Evolutionary conservation across 1,140 invertebrate genomes (phyloP).

Genomic region (Drosophila baimaii): DNA sequence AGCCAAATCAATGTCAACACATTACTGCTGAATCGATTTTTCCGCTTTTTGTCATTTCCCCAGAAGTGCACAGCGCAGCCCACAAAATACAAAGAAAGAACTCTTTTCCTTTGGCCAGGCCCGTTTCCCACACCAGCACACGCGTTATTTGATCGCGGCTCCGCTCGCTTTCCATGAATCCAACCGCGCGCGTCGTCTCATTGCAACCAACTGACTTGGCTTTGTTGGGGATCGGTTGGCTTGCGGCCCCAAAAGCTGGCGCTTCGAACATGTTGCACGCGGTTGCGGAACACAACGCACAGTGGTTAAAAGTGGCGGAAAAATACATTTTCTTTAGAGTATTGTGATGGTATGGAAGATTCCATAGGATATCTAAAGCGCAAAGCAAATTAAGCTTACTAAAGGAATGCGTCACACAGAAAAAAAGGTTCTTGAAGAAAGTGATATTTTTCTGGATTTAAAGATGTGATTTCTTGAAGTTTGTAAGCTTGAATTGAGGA

Average conservation of each 20-base stretch:
- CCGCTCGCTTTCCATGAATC: constrained; percentile 63
- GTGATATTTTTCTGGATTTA: too few relatives aligned
- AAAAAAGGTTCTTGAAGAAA: too few relatives aligned
- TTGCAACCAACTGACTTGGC: constrained; percentile 37
- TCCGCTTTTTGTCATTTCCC: constrained; percentile 52
- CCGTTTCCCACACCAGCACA: constrained; percentile 61
- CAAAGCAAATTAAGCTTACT: too few relatives aligned
- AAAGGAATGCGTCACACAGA: too few relatives aligned
- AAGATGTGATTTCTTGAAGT: too few relatives aligned
- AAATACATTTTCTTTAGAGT: not conserved
- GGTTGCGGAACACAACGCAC: constrained; percentile 26
- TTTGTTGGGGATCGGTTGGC: constrained; percentile 5
- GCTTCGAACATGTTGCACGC: constrained; percentile 56
- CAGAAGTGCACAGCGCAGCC: constrained; percentile 48
- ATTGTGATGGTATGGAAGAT: not conserved
- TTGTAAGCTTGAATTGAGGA: too few relatives aligned
- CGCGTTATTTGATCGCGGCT: constrained; percentile 35
- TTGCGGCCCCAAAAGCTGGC: not conserved
- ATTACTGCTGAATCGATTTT: constrained; percentile 60
- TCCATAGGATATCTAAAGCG: not conserved
- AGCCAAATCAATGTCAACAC: constrained; percentile 59
- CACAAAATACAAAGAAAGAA: constrained; percentile 38
- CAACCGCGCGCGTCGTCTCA: constrained; percentile 61
- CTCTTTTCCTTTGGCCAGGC: constrained; percentile 31
- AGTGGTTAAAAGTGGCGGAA: not conserved